A percentile compares a stretch with the other conserved stretches of the same genome.
phyloP scores from a whole-genome alignment of 1,140 invertebrate species.

The Drosophila navojoa region DNA sequence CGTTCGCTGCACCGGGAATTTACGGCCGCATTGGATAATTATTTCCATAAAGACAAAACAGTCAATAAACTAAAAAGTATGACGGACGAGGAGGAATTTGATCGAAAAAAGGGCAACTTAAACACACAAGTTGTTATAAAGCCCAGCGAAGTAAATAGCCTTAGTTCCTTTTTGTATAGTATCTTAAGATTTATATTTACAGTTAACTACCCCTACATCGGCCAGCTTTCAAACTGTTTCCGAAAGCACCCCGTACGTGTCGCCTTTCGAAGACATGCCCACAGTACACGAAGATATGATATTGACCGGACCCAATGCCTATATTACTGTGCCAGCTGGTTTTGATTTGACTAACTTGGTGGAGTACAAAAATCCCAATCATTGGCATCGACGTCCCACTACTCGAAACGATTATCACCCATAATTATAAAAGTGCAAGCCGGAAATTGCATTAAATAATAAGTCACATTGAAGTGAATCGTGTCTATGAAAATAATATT shows the following conservation, averaged over 20 bases:
- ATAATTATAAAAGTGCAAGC: conserved; percentile 2
- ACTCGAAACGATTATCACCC: conserved; percentile 25
- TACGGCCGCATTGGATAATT: conserved; percentile 36
- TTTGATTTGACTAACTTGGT: conserved; percentile 43
- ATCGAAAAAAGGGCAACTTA: not conserved
- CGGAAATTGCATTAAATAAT: conserved; percentile 12
- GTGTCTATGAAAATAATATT: too few species aligned
- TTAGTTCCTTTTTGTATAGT: too few species aligned
- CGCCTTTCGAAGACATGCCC: conserved; percentile 38
- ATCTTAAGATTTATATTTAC: not conserved
- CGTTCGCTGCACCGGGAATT: conserved; percentile 30
- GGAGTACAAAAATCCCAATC: conserved; percentile 51
- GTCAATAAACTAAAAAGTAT: not conserved
- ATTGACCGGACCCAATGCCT: conserved; percentile 11
- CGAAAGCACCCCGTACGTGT: conserved; percentile 37
- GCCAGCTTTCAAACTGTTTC: not conserved
- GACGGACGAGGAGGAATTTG: not conserved
- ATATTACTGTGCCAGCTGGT: conserved; percentile 43
- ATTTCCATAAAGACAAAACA: conserved; percentile 23
- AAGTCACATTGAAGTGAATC: not conserved
- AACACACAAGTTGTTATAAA: not conserved
- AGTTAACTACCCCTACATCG: not conserved
- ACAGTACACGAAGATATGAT: not conserved
- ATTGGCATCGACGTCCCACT: conserved; percentile 45
- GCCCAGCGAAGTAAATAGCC: not conserved